A percentile compares a stretch with the other conserved stretches of the same genome.
phyloP scores from a whole-genome alignment of 2,888 invertebrate genomes.

The Lordiphosa fenestrarum region DNA sequence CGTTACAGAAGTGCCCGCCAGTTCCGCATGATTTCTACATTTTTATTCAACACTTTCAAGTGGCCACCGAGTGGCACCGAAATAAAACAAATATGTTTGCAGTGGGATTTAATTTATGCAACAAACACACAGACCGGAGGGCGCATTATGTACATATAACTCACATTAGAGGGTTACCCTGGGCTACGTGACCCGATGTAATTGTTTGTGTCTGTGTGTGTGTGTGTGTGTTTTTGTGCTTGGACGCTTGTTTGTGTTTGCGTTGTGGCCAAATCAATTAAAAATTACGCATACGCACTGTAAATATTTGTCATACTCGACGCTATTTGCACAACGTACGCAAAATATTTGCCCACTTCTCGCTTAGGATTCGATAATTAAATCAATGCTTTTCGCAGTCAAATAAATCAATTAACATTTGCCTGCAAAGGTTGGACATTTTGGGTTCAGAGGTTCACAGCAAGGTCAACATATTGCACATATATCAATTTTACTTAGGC shows the following conservation, averaged over 20 bases:
- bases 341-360: constrained; percentile 60
- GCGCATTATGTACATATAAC: constrained; percentile 13
- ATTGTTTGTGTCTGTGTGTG: constrained; percentile 10
- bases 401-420: constrained; percentile 27
- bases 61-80: not conserved
- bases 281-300: constrained; percentile 75
- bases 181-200: constrained; percentile 27
- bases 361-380: constrained; percentile 37
- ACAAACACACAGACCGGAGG: constrained; percentile 17
- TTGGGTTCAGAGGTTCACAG: not conserved
- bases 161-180: constrained; percentile 5
- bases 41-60: not conserved
- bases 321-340: constrained; percentile 45
- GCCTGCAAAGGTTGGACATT: not conserved
- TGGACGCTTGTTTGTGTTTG: constrained; percentile 43
- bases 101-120: constrained; percentile 31
- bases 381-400: constrained; percentile 22
- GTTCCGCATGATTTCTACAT: no score
- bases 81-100: constrained; percentile 17
- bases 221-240: constrained; percentile 11
- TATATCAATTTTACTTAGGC: no score
- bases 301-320: constrained; percentile 56
- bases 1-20: not conserved
- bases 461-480: no score
- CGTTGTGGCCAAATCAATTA: constrained; percentile 68